Evolutionary conservation across 64 coral and sea anemone genomes (phyloP).

Genomic region (Platygyra sinensis): DNA sequence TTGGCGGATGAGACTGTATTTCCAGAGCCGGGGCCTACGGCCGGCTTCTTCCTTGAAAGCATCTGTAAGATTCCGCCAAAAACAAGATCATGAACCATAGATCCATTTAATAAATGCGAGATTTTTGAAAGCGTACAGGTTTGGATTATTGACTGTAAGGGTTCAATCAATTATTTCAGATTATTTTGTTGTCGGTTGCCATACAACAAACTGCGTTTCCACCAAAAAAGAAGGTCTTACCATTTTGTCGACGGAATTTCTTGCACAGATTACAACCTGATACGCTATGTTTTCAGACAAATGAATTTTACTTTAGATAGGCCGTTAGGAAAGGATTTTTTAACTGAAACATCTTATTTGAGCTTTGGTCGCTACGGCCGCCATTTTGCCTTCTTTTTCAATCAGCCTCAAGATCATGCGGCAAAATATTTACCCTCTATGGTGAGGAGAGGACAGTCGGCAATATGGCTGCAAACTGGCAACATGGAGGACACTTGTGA

Average conservation of each 20-base stretch:
- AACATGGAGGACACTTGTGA: background rate
- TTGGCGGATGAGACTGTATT: slow-evolving; percentile 88
- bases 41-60: slow-evolving; percentile 99
- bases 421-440: background rate
- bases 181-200: slow-evolving; percentile 37
- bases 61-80: slow-evolving; percentile 49
- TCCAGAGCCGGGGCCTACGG: slow-evolving; percentile 95
- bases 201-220: background rate
- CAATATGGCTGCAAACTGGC: background rate
- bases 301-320: background rate
- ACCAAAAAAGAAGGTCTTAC: slow-evolving; percentile 28
- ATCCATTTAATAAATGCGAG: background rate
- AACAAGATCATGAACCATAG: background rate
- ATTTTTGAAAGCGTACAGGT: background rate
- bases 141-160: background rate
- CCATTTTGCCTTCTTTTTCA: slow-evolving; percentile 34
- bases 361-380: slow-evolving; percentile 67
- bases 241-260: slow-evolving; percentile 43
- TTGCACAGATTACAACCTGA: background rate
- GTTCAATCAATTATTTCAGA: slow-evolving; percentile 6
- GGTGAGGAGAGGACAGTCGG: background rate
- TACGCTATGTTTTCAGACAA: background rate
- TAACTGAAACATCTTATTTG: slow-evolving; percentile 12
- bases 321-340: background rate
- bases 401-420: slow-evolving; percentile 20